Evolutionary conservation across 1,140 invertebrate genomes (phyloP).

Genomic region (Brachionus manjavacas): DNA sequence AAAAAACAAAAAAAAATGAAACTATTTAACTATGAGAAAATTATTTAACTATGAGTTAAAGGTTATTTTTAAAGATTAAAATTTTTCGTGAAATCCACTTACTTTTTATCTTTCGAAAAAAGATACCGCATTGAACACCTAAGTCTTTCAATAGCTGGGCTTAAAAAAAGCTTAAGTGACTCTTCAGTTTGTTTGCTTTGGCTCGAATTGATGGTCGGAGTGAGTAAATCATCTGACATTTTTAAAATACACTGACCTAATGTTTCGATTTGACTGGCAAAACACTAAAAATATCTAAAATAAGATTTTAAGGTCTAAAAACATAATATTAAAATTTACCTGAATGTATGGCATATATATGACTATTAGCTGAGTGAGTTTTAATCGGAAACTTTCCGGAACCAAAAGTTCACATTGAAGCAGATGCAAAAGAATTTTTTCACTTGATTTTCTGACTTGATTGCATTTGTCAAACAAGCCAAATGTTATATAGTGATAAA

Average conservation of each 20-base stretch:
- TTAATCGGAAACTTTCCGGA: not conserved
- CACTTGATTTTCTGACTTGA: slow-evolving; percentile 17
- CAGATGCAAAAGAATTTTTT: slow-evolving; percentile 27
- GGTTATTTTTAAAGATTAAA: not conserved
- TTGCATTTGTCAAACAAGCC: not conserved
- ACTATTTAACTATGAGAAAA: too few relatives aligned
- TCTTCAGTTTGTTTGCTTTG: slow-evolving; percentile 32
- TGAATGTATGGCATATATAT: slow-evolving; percentile 8
- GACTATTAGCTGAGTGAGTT: not conserved
- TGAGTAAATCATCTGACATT: slow-evolving; percentile 11
- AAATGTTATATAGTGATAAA: slow-evolving; percentile 31
- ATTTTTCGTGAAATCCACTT: not conserved
- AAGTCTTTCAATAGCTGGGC: slow-evolving; percentile 34
- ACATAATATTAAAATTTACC: not conserved
- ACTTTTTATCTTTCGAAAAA: slow-evolving; percentile 34
- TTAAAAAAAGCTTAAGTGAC: slow-evolving; percentile 15
- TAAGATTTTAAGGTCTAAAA: not conserved
- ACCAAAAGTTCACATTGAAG: slow-evolving; percentile 24
- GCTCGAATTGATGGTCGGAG: not conserved
- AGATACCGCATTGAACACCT: slow-evolving; percentile 31
- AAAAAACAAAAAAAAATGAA: too few relatives aligned
- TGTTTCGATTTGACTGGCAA: slow-evolving; percentile 4
- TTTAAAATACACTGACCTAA: slow-evolving; percentile 28
- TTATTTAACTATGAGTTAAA: too few relatives aligned
- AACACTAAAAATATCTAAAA: not conserved